A percentile compares a stretch with the other conserved stretches of the same genome.
These are phyloP conservation scores for Lasioglossum villosulum DNA, from an alignment of 2,888 invertebrate genomes.

Conservation along the genomic window DNA sequence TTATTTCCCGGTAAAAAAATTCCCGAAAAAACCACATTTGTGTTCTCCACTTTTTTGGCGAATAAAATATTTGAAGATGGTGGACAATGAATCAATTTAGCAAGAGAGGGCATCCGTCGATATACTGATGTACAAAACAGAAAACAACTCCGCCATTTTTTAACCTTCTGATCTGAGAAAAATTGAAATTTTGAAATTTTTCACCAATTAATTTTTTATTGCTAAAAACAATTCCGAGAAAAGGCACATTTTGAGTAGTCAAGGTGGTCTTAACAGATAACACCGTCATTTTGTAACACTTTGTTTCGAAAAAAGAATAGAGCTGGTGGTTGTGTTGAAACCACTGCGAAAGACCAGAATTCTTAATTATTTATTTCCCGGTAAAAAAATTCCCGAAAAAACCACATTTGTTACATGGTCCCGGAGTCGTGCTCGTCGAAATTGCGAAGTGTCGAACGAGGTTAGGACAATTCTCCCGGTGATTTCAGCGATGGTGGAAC, in stretches of 20 bases:
- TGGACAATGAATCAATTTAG: not conserved
- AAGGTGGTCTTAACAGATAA: not conserved
- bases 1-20: not conserved
- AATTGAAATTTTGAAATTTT: not conserved
- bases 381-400: not conserved
- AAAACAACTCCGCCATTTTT: not conserved
- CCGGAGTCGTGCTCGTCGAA: not conserved
- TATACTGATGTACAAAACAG: accelerated
- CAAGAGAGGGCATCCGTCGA: not conserved
- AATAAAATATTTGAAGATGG: not conserved
- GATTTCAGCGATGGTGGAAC: not conserved
- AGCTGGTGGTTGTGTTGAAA: not conserved
- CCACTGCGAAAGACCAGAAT: not conserved
- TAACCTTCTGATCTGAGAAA: too few relatives aligned
- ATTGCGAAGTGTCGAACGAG: not conserved
- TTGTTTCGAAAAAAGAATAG: not conserved
- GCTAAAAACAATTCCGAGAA: not conserved
- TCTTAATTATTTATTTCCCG: not conserved
- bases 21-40: not conserved
- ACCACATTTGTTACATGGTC: not conserved
- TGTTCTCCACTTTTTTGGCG: not conserved
- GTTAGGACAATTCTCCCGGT: not conserved
- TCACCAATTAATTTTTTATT: not conserved
- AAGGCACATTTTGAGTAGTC: too few relatives aligned
- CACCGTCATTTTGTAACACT: not conserved